Evolutionary conservation across 2,113 vertebrate species (phyloP).

Genomic region (Melanotaenia duboulayi): DNA sequence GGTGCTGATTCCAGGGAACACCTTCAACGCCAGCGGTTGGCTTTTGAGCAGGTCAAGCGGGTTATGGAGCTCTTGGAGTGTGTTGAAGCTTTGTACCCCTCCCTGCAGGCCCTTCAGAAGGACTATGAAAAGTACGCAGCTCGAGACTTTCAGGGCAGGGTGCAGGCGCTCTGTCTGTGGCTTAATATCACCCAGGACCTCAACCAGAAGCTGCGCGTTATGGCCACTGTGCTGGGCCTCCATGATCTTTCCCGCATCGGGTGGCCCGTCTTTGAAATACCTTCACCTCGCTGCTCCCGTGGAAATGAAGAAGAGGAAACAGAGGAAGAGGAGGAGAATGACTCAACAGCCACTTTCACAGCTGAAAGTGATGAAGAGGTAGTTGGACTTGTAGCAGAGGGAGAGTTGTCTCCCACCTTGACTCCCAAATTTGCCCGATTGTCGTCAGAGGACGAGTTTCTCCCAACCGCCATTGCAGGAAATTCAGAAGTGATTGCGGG

Average conservation of each 20-base stretch:
- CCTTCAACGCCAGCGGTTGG: slow-evolving; percentile 91
- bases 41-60: slow-evolving; percentile 95
- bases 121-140: slow-evolving; percentile 98
- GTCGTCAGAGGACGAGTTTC: slow-evolving; percentile 88
- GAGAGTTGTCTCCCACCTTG: slow-evolving; percentile 75
- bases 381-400: slow-evolving; percentile 41
- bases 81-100: slow-evolving; percentile 97
- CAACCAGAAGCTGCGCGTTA: slow-evolving; percentile 97
- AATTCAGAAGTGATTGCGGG: slow-evolving; percentile 45
- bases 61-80: slow-evolving; percentile 97
- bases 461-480: slow-evolving; percentile 61
- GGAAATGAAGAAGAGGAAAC: slow-evolving; percentile 84
- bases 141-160: slow-evolving; percentile 95
- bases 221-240: slow-evolving; percentile 97
- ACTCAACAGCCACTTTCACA: slow-evolving; percentile 84
- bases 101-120: slow-evolving; percentile 94
- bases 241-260: slow-evolving; percentile 94
- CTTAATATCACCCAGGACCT: slow-evolving; percentile 98
- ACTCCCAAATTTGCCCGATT: slow-evolving; percentile 84
- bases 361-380: slow-evolving; percentile 86
- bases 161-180: slow-evolving; percentile 99
- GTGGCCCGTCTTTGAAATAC: slow-evolving; percentile 99
- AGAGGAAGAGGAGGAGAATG: slow-evolving; percentile 84
- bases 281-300: slow-evolving; percentile 91
- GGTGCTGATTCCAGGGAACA: slow-evolving; percentile 87